Evolutionary conservation across 2,797 vertebrate genomes (phyloP).

Genomic region (Aselliscus stoliczkanus): DNA sequence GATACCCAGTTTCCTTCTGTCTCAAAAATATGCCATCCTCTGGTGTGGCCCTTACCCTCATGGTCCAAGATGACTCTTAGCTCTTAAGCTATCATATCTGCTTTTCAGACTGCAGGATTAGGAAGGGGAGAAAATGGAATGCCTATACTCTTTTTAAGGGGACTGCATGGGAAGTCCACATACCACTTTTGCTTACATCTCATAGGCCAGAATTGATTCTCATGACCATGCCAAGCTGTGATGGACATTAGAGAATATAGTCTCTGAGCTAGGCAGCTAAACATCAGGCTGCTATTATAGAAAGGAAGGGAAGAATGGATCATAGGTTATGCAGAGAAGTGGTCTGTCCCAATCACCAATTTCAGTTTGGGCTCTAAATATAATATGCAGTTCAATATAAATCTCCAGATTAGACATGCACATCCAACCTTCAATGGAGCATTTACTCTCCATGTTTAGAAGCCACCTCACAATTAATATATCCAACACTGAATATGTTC

Average conservation of each 20-base stretch:
- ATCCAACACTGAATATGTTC: not conserved
- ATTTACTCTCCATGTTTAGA: not conserved
- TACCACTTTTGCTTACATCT: not conserved
- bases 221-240: not conserved
- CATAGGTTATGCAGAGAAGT: not conserved
- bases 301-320: not conserved
- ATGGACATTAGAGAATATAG: not conserved
- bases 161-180: not conserved
- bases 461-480: not conserved
- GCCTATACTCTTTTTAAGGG: not conserved
- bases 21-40: not conserved
- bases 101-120: not conserved
- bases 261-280: not conserved
- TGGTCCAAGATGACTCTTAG: not conserved
- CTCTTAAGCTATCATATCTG: not conserved
- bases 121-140: not conserved
- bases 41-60: not conserved
- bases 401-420: not conserved
- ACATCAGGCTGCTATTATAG: not conserved
- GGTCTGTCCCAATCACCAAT: not conserved
- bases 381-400: not conserved
- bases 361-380: not conserved
- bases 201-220: not conserved
- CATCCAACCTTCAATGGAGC: not conserved
- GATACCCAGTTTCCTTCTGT: not conserved